Conservation (phyloP, 2,888 invertebrate genomes). For the Parascotia fuliginaria region DNA sequence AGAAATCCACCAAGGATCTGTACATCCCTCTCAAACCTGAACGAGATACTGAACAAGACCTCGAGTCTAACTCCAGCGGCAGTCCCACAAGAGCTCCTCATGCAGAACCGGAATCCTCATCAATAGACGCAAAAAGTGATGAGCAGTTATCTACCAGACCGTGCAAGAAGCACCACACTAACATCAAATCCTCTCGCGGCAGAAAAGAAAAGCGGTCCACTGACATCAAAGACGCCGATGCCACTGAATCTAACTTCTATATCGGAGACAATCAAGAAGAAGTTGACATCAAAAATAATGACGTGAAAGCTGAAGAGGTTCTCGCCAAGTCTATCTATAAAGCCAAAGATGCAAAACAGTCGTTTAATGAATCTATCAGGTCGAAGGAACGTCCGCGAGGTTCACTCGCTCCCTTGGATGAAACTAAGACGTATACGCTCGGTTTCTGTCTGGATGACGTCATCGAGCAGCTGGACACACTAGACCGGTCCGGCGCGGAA, state of each 20-base stretch:
- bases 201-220: slow-evolving; percentile 59
- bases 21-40: slow-evolving; percentile 64
- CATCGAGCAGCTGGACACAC: slow-evolving; percentile 52
- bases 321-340: slow-evolving; percentile 44
- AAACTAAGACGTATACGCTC: slow-evolving; percentile 52
- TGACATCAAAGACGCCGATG: slow-evolving; percentile 71
- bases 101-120: slow-evolving; percentile 54
- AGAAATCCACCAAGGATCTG: slow-evolving; percentile 69
- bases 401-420: slow-evolving; percentile 55
- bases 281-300: slow-evolving; percentile 29
- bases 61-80: slow-evolving; percentile 41
- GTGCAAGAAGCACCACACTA: slow-evolving; percentile 76
- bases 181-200: slow-evolving; percentile 70
- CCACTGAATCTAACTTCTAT: slow-evolving; percentile 68
- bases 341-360: slow-evolving; percentile 72
- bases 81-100: slow-evolving; percentile 46
- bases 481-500: slow-evolving; percentile 71
- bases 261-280: slow-evolving; percentile 60
- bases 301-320: slow-evolving; percentile 20
- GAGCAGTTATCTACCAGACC: slow-evolving; percentile 45
- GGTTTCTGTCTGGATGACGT: slow-evolving; percentile 55
- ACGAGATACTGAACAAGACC: slow-evolving; percentile 19
- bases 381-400: slow-evolving; percentile 59
- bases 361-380: slow-evolving; percentile 69
- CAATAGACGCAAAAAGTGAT: slow-evolving; percentile 48